Conservation (phyloP, 2,113 vertebrate species). For the Scartelaos histophorus region DNA sequence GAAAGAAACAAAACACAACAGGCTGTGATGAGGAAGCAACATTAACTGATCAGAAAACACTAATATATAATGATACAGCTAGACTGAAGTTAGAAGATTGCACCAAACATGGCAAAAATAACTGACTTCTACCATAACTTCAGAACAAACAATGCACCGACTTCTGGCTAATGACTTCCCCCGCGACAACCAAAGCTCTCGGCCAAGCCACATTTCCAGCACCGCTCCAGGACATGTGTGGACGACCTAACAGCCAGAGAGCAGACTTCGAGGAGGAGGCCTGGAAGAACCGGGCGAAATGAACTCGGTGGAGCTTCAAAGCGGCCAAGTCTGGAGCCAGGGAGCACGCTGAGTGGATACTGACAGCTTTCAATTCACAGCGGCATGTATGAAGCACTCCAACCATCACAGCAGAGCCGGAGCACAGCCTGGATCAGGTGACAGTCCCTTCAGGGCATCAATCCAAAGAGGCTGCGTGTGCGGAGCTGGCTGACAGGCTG, state of each 20-base stretch:
- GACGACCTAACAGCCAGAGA: background rate
- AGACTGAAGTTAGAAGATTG: too few species aligned
- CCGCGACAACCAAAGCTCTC: background rate
- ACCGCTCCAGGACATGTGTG: background rate
- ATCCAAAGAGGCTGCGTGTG: background rate
- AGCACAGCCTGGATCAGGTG: background rate
- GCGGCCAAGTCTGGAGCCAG: background rate
- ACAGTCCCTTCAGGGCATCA: slow-evolving; percentile 7
- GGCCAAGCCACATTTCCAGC: background rate
- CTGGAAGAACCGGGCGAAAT: background rate
- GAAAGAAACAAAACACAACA: too few species aligned
- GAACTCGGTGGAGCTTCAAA: slow-evolving; percentile 1
- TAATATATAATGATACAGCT: too few species aligned
- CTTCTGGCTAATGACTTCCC: background rate
- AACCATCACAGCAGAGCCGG: slow-evolving; percentile 2
- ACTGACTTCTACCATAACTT: background rate
- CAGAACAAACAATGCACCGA: background rate
- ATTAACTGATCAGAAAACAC: too few species aligned
- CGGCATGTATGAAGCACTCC: background rate
- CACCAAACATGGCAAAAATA: too few species aligned
- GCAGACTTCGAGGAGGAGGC: background rate
- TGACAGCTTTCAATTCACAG: slow-evolving; percentile 11
- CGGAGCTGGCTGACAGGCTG: slow-evolving; percentile 1
- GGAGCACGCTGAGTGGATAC: background rate
- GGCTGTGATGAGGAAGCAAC: too few species aligned